Base-by-base conservation (phyloP, 2,113 vertebrate species). In the Callopanchax toddi region DNA sequence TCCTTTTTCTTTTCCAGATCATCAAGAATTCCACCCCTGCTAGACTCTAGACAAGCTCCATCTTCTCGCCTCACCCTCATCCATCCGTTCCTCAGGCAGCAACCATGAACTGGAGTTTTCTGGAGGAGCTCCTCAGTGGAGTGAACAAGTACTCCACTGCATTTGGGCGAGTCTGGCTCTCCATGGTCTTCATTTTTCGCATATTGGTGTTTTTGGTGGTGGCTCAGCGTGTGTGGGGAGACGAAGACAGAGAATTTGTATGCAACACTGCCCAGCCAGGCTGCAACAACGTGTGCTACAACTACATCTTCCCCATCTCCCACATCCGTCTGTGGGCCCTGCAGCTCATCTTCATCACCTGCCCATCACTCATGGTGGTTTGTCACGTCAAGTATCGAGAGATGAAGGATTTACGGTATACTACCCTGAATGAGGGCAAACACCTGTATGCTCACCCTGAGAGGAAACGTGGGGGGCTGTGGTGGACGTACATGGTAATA, bases 321-420 rank as follows among this genome's bases (percentile, higher is more conserved):
- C 97, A 96, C 85, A 93, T 96, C 82, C 92, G 94, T 15, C 92
- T 99, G 22, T 99, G 96, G 97, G 95, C 97, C 42, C 89, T 99
- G 76, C 97, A 98, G 92, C 94, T 99, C 72, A 98, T 99, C 83
- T 95, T 97, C 0, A 92, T 97, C 91, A 98, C 95, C 0, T 98
- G 96, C 50, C 97, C 97, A 0, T 97, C 96, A 0, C 87, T 99
- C 29, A 83, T 99, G 85, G 97, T 99, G 59, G 90, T 94, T 59
- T 92, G 94, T 64, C 97, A 98, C 0, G 96, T 98, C 61, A 94
- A 94, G 56, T 97, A 94, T 69, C 87, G 96, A 0, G 72, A 97
- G 85, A 93, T 94, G 60, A 93, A 95, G 0, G 93, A 98, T 79
- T 58, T 71, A 68, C 74, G 88, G 67, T 90, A 79, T 54, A 40